Evolutionary conservation across 2,113 vertebrate genomes (phyloP).

Genomic region (Phrynosoma platyrhinos): DNA sequence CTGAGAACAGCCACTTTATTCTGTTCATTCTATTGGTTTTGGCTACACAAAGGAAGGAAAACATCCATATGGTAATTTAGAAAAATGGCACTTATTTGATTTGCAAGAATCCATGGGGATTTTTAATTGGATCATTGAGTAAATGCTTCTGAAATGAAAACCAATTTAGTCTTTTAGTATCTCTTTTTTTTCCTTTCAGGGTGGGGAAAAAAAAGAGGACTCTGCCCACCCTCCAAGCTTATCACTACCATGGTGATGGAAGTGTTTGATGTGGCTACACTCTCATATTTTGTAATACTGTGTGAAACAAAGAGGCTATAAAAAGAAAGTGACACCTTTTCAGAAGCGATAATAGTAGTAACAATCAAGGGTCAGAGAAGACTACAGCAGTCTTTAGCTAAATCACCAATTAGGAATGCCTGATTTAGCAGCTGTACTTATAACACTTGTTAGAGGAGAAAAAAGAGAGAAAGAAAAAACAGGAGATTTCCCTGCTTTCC

Average conservation of each 20-base stretch:
- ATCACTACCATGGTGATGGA: background rate
- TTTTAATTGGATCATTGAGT: constrained; percentile 21
- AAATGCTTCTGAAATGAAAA: constrained; percentile 3
- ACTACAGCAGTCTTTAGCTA: constrained; percentile 27
- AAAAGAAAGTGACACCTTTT: constrained; percentile 37
- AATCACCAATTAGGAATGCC: constrained; percentile 39
- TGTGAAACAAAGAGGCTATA: background rate
- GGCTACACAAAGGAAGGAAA: background rate
- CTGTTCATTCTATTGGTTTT: background rate
- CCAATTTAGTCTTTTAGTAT: background rate
- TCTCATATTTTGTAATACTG: constrained; percentile 1
- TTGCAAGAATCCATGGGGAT: background rate
- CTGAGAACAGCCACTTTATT: background rate
- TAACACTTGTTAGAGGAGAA: background rate
- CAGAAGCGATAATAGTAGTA: constrained; percentile 15
- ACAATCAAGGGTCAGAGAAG: background rate
- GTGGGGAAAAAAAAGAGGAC: too few species aligned
- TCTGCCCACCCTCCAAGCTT: background rate
- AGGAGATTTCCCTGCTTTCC: background rate
- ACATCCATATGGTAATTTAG: background rate
- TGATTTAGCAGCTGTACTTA: constrained; percentile 25
- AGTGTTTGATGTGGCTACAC: background rate
- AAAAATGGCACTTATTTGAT: background rate
- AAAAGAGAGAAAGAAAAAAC: too few species aligned
- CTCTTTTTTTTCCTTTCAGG: background rate